phyloP scores from a whole-genome alignment of 2,113 vertebrate species.

The Boleophthalmus pectinirostris region DNA sequence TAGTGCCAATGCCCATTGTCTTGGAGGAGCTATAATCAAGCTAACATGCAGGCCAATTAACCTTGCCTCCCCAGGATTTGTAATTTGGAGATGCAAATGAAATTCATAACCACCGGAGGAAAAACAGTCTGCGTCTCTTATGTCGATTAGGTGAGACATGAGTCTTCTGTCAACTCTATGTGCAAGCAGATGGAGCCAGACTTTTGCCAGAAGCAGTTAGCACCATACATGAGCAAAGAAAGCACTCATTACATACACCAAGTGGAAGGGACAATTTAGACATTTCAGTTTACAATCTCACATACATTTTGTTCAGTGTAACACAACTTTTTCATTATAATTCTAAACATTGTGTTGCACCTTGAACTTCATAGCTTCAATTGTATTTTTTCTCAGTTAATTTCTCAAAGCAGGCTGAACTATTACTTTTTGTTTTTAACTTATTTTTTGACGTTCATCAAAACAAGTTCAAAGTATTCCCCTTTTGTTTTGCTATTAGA shows the following conservation, averaged over 20 bases:
- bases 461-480: background rate
- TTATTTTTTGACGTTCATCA: background rate
- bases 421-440: background rate
- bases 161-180: slow-evolving; percentile 57
- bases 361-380: too few relatives aligned
- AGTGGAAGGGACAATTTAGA: background rate
- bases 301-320: background rate
- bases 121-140: slow-evolving; percentile 65
- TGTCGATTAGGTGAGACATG: slow-evolving; percentile 63
- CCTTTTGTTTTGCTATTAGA: background rate
- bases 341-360: too few relatives aligned
- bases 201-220: slow-evolving; percentile 25
- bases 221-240: background rate
- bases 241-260: background rate
- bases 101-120: slow-evolving; percentile 69
- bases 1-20: slow-evolving; percentile 6
- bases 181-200: slow-evolving; percentile 55
- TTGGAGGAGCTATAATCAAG: slow-evolving; percentile 29
- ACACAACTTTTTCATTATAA: background rate
- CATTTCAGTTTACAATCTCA: background rate
- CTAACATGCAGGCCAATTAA: slow-evolving; percentile 51
- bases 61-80: slow-evolving; percentile 49
- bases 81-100: slow-evolving; percentile 64
- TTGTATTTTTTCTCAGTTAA: too few relatives aligned
- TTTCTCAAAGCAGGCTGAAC: background rate